phyloP scores from a whole-genome alignment of 1,140 invertebrate genomes.

The Sarcophaga peregrina region DNA sequence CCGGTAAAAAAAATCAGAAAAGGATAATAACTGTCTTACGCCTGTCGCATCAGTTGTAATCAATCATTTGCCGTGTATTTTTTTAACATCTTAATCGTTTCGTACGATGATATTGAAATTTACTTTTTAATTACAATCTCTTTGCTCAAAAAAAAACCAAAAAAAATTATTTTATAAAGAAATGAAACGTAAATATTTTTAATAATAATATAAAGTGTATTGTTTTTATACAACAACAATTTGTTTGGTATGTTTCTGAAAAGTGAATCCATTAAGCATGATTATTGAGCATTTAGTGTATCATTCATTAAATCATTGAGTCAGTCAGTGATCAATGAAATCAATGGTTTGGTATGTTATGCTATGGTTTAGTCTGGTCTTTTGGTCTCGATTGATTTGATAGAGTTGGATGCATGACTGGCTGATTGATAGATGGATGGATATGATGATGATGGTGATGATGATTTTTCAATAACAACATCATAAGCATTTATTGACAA shows the following conservation, averaged over 20 bases:
- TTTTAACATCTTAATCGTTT: no score
- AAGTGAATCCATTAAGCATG: slow-evolving; percentile 1
- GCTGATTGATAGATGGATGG: neutral
- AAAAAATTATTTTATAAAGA: no score
- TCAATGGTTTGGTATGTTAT: neutral
- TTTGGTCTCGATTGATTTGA: neutral
- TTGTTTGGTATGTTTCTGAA: neutral
- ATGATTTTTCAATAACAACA: no score
- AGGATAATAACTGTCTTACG: no score
- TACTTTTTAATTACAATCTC: no score
- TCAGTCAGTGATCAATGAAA: neutral
- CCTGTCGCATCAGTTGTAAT: neutral
- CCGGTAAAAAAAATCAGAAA: no score
- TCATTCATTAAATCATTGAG: neutral
- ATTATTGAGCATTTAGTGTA: neutral
- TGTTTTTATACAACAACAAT: neutral
- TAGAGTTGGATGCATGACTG: neutral
- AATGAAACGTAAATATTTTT: no score
- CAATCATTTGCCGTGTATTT: neutral
- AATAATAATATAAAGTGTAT: no score
- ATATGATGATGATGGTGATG: no score
- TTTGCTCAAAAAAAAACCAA: no score
- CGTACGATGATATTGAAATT: no score
- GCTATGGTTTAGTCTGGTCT: no score
- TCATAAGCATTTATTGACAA: neutral